phyloP scores from a whole-genome alignment of 1,140 invertebrate species.

The Procambarus clarkii region DNA sequence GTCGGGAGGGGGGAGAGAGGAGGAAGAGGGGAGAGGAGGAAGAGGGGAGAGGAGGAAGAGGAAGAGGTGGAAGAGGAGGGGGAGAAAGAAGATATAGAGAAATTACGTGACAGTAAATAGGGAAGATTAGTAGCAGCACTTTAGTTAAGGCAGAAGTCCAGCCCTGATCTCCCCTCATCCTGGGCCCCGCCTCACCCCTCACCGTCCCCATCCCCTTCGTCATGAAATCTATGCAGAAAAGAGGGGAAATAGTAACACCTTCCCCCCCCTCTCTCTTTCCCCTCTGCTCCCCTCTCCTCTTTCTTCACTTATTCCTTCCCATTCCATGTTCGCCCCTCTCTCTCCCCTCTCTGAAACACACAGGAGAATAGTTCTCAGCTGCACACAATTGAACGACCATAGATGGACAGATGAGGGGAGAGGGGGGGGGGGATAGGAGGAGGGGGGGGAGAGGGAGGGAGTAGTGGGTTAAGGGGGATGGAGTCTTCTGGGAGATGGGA shows the following conservation, averaged over 20 bases:
- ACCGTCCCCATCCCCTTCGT: not conserved
- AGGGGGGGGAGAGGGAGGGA: not conserved
- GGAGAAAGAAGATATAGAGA: not conserved
- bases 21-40: too few species aligned
- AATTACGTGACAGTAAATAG: not conserved
- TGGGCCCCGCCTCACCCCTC: too few species aligned
- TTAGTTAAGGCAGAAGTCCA: too few species aligned
- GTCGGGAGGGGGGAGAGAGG: too few species aligned
- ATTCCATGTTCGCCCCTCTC: not conserved
- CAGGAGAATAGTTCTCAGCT: constrained; percentile 12
- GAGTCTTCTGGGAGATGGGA: not conserved
- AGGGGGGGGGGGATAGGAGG: not conserved
- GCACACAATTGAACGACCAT: constrained; percentile 31
- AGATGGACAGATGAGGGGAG: not conserved
- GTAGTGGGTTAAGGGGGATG: not conserved
- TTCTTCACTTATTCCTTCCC: constrained; percentile 3
- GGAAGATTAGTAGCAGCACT: too few species aligned
- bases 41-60: not conserved
- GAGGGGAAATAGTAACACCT: not conserved
- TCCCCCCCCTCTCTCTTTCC: constrained; percentile 6
- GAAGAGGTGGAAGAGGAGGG: too few species aligned
- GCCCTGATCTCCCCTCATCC: not conserved
- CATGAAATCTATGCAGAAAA: not conserved
- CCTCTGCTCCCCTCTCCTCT: not conserved
- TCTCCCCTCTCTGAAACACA: constrained; percentile 11